Evolutionary conservation across 2,888 invertebrate genomes (phyloP).

Genomic region (Leucozona laternaria): DNA sequence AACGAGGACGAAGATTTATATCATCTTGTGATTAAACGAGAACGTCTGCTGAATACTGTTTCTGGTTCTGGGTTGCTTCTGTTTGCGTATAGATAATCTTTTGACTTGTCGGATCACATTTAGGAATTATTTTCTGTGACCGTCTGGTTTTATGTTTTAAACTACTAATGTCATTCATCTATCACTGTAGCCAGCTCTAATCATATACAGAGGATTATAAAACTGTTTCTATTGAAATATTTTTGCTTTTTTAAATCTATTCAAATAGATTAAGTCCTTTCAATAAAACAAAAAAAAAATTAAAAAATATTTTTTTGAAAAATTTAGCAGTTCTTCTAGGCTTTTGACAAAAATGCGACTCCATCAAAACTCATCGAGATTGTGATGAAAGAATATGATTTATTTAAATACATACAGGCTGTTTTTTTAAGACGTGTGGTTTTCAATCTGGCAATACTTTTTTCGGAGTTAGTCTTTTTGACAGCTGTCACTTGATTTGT

Average conservation of each 20-base stretch:
- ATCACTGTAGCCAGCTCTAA: neutral
- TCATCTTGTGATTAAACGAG: constrained; percentile 36
- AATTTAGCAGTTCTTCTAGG: too few species aligned
- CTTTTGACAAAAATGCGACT: too few species aligned
- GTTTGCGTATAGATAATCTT: constrained; percentile 7
- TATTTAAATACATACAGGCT: too few species aligned
- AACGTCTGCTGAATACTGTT: constrained; percentile 13
- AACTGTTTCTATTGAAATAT: neutral
- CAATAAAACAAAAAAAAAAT: too few species aligned
- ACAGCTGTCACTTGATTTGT: too few species aligned
- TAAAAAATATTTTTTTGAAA: too few species aligned
- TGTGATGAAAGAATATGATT: too few species aligned
- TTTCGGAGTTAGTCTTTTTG: too few species aligned
- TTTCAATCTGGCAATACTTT: too few species aligned
- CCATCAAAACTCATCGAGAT: too few species aligned
- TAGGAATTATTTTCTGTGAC: constrained; percentile 13
- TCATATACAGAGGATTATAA: neutral
- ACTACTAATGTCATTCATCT: neutral
- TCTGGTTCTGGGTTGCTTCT: neutral
- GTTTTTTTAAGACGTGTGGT: too few species aligned
- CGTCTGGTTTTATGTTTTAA: constrained; percentile 11
- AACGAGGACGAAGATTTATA: constrained; percentile 25
- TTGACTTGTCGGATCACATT: constrained; percentile 18
- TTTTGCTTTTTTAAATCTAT: neutral
- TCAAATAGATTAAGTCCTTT: neutral